Percentiles rank a stretch among this genome's conserved stretches.
phyloP scores from a whole-genome alignment of 1,140 invertebrate species.

The Vanessa tameamea region DNA sequence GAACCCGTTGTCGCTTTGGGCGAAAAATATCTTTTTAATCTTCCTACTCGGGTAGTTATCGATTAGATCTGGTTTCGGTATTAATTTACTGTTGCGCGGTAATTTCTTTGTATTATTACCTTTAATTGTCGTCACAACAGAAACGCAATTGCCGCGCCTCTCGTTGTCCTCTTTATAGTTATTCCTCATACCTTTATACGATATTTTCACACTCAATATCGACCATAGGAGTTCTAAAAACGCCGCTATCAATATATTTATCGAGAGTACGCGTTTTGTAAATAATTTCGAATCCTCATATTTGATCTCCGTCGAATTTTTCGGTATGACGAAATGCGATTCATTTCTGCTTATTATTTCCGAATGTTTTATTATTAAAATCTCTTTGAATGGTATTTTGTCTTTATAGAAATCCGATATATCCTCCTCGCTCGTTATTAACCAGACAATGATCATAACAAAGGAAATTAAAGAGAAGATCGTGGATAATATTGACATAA shows the following conservation, averaged over 20 bases:
- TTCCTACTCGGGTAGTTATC: conserved; percentile 80
- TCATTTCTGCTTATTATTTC: conserved; percentile 64
- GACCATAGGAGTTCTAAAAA: conserved; percentile 83
- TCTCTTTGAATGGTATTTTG: conserved; percentile 67
- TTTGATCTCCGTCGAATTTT: conserved; percentile 45
- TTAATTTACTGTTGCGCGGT: conserved; percentile 71
- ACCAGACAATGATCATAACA: conserved; percentile 65
- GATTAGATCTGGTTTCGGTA: conserved; percentile 78
- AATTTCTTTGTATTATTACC: conserved; percentile 74
- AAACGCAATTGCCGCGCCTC: conserved; percentile 71
- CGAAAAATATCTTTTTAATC: conserved; percentile 79
- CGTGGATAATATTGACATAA: conserved; percentile 77
- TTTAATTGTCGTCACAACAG: conserved; percentile 79
- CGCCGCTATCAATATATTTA: conserved; percentile 83
- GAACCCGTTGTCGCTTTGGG: conserved; percentile 75
- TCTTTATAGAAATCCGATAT: conserved; percentile 71
- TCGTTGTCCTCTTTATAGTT: conserved; percentile 81
- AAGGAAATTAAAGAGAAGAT: conserved; percentile 70
- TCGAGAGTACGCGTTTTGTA: conserved; percentile 74
- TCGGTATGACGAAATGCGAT: conserved; percentile 64
- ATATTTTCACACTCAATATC: conserved; percentile 81
- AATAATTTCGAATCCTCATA: conserved; percentile 60
- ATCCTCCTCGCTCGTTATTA: conserved; percentile 58
- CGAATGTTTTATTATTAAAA: conserved; percentile 61
- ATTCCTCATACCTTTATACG: conserved; percentile 83